Evolutionary conservation across 1,140 invertebrate genomes (phyloP).

Genomic region (Sesamia nonagrioides): DNA sequence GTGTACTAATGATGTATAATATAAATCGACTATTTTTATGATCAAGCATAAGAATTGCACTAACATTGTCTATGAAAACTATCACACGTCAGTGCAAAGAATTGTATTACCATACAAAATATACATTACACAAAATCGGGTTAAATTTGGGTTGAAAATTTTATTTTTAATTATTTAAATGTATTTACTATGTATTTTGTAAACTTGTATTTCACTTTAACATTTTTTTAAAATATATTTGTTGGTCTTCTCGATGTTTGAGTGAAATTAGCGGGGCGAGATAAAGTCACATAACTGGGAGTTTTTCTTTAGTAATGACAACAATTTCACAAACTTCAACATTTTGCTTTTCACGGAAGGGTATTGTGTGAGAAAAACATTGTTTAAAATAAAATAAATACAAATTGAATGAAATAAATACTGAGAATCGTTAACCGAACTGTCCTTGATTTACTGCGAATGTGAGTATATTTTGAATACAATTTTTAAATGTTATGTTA

Average conservation of each 20-base stretch:
- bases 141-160: neutral
- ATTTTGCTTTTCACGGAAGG: constrained; percentile 42
- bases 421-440: constrained; percentile 24
- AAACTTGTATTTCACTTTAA: no score
- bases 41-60: neutral
- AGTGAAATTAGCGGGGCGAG: no score
- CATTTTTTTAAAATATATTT: no score
- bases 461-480: constrained; percentile 69
- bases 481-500: constrained; percentile 71
- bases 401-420: constrained; percentile 46
- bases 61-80: constrained; percentile 38
- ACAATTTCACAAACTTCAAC: constrained; percentile 51
- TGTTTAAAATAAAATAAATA: constrained; percentile 31
- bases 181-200: no score
- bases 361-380: constrained; percentile 49
- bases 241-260: no score
- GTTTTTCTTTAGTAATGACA: constrained; percentile 32
- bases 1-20: no score
- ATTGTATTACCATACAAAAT: neutral
- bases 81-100: constrained; percentile 42
- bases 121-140: neutral
- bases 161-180: neutral
- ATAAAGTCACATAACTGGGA: neutral
- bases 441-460: constrained; percentile 59
- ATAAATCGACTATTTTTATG: no score